Conservation (phyloP, 2,797 vertebrate genomes). For the Hippocampus kuda region DNA sequence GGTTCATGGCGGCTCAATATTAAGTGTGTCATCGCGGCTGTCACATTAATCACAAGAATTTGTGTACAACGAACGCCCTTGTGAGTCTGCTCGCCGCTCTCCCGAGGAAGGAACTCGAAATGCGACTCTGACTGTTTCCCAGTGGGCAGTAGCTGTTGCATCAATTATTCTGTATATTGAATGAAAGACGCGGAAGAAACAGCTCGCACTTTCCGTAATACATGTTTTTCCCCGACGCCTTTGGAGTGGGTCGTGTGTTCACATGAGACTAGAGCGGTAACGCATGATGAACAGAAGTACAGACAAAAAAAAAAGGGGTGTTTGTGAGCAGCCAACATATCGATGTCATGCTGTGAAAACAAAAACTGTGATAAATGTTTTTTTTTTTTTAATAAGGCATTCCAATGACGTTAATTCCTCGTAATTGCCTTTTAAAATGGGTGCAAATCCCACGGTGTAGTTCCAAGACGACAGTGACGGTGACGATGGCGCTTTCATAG, state of each 20-base stretch:
- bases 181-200: not conserved
- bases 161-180: constrained; percentile 1
- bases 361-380: not conserved
- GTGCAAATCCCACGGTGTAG: not conserved
- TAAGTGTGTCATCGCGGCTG: not conserved
- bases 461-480: not conserved
- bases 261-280: not conserved
- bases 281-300: not conserved
- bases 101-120: not conserved
- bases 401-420: not conserved
- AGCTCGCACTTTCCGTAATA: not conserved
- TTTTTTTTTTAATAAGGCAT: not conserved
- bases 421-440: not conserved
- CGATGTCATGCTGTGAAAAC: not conserved
- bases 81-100: not conserved
- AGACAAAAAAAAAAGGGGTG: not conserved
- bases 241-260: not conserved
- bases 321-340: not conserved
- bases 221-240: not conserved
- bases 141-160: not conserved
- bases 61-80: not conserved
- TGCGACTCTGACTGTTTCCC: not conserved
- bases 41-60: not conserved
- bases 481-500: not conserved
- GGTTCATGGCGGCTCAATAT: not conserved